Conservation (phyloP, 2,888 invertebrate genomes). For the Tortricodes alternella region DNA sequence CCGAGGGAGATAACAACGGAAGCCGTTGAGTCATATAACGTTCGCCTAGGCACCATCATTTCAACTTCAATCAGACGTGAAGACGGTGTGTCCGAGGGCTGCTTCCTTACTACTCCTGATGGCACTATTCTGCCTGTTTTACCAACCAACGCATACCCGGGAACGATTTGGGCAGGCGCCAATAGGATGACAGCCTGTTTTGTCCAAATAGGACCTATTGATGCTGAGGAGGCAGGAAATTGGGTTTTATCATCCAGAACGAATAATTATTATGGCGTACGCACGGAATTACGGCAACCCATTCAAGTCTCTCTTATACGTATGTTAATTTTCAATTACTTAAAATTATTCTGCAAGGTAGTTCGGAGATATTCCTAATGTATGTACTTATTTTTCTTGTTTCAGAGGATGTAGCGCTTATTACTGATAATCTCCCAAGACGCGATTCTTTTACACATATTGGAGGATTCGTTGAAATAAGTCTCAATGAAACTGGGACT, state of each 20-base stretch:
- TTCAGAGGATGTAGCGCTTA: constrained; percentile 9
- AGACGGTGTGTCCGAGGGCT: constrained; percentile 25
- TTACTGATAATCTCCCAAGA: constrained; percentile 9
- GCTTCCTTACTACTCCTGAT: constrained; percentile 27
- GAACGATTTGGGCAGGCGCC: constrained; percentile 14
- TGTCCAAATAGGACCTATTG: constrained; percentile 28
- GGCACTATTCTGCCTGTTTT: constrained; percentile 20
- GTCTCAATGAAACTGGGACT: constrained; percentile 21
- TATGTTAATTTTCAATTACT: background rate
- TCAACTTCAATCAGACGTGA: constrained; percentile 19
- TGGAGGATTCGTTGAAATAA: constrained; percentile 18
- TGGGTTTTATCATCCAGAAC: constrained; percentile 17
- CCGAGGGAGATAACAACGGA: constrained; percentile 18
- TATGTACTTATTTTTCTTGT: background rate
- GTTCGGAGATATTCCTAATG: background rate
- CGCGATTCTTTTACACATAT: constrained; percentile 4
- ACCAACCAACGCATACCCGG: constrained; percentile 14
- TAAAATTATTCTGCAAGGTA: background rate
- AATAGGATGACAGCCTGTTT: constrained; percentile 28
- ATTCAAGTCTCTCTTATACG: constrained; percentile 16
- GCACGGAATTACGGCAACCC: constrained; percentile 21
- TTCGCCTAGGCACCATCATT: constrained; percentile 12
- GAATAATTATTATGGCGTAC: constrained; percentile 20
- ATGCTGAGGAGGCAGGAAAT: constrained; percentile 19
- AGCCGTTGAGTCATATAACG: constrained; percentile 5